phyloP scores from a whole-genome alignment of 92 coral and sea anemone species.

The Actinernus sp. region DNA sequence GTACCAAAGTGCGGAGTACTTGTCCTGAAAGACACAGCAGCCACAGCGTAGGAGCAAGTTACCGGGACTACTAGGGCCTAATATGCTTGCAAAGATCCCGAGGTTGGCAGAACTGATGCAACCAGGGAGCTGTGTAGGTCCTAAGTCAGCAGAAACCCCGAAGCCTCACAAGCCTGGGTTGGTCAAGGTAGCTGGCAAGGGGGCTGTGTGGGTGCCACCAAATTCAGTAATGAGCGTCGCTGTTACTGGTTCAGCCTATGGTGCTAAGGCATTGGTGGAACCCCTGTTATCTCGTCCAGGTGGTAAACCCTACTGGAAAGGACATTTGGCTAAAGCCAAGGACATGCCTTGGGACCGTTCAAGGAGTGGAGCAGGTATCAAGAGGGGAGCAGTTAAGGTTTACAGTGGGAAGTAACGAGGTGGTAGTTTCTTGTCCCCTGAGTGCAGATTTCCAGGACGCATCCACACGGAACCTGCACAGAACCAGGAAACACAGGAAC shows the following conservation, averaged over 20 bases:
- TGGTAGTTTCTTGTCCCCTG: conserved; percentile 59
- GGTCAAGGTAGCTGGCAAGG: conserved; percentile 12
- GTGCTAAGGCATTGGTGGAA: conserved; percentile 56
- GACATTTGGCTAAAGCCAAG: conserved; percentile 44
- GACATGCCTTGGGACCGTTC: conserved; percentile 25
- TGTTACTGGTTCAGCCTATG: conserved; percentile 65
- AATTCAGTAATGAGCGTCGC: conserved; percentile 14
- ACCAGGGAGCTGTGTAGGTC: not conserved
- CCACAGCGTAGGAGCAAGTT: conserved; percentile 20
- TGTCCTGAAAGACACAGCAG: conserved; percentile 33
- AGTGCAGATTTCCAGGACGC: conserved; percentile 39
- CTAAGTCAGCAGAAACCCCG: not conserved
- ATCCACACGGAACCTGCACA: conserved; percentile 33
- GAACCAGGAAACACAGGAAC: conserved; percentile 5
- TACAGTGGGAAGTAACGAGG: conserved; percentile 23
- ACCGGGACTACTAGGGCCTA: conserved; percentile 64
- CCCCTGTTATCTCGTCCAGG: conserved; percentile 45
- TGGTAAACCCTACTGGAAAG: conserved; percentile 23
- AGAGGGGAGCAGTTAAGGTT: conserved; percentile 46
- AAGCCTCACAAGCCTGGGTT: not conserved
- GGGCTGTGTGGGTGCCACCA: conserved; percentile 32
- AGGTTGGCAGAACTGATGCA: conserved; percentile 33
- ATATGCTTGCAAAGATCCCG: conserved; percentile 58
- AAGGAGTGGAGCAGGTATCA: conserved; percentile 16
- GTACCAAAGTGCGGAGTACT: conserved; percentile 58